A percentile compares a stretch with the other conserved stretches of the same genome.
phyloP scores from a whole-genome alignment of 2,113 vertebrate genomes.

The Hirundichthys speculiger region DNA sequence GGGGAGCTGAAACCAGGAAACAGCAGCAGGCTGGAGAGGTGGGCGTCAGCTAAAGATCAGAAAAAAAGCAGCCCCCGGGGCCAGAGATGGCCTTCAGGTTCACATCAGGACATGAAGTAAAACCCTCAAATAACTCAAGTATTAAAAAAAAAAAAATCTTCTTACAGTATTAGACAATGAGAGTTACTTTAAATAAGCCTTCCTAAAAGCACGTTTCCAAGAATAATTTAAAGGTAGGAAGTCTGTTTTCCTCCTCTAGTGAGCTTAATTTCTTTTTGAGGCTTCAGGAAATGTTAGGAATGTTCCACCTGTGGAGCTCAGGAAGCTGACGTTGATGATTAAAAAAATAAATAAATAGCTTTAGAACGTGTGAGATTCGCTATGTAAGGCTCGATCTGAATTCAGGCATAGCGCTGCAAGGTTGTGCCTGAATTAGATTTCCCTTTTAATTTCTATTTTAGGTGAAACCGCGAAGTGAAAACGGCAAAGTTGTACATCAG shows the following conservation, averaged over 20 bases:
- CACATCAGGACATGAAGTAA: neutral
- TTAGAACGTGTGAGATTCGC: neutral
- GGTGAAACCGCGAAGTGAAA: too few relatives aligned
- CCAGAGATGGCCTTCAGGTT: neutral
- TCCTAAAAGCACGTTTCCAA: too few relatives aligned
- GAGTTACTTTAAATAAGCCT: too few relatives aligned
- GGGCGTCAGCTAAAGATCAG: neutral
- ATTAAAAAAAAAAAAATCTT: too few relatives aligned
- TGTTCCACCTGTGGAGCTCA: neutral
- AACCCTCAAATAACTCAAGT: neutral
- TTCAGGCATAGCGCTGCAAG: neutral
- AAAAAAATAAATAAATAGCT: neutral
- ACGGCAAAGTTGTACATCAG: too few relatives aligned
- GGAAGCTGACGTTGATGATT: neutral
- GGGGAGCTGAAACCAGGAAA: neutral
- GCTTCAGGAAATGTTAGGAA: neutral
- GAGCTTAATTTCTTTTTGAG: neutral
- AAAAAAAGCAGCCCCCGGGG: neutral
- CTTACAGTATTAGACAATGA: too few relatives aligned
- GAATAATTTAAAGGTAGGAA: too few relatives aligned
- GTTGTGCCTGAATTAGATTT: too few relatives aligned
- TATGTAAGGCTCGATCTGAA: neutral
- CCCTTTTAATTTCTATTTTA: neutral
- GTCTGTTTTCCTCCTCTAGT: neutral
- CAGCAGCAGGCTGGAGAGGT: neutral